Evolutionary conservation across 2,797 vertebrate genomes (phyloP).

Genomic region (Neomorphus geoffroyi): DNA sequence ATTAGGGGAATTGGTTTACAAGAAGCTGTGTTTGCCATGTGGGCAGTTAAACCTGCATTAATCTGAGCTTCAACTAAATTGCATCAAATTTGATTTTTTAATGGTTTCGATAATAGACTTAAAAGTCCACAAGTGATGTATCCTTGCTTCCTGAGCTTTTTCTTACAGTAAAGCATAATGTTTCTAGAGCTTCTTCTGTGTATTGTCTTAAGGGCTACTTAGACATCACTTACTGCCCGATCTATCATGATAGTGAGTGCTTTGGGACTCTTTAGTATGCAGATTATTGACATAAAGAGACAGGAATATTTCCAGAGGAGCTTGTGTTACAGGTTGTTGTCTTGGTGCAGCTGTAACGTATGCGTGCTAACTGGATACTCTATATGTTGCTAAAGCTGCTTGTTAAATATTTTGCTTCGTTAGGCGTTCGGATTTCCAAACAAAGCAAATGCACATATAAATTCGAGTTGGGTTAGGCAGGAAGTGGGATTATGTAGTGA

Average conservation of each 20-base stretch:
- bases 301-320: slow-evolving; percentile 15
- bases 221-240: not conserved
- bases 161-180: not conserved
- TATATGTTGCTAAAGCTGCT: not conserved
- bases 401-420: not conserved
- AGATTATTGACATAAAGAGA: slow-evolving; percentile 44
- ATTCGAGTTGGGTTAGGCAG: not conserved
- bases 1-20: slow-evolving; percentile 45
- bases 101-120: slow-evolving; percentile 43
- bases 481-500: not conserved
- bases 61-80: slow-evolving; percentile 15
- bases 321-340: slow-evolving; percentile 14
- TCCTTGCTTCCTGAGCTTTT: not conserved
- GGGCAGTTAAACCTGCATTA: slow-evolving; percentile 7
- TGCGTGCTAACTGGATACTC: not conserved
- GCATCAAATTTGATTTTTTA: not conserved
- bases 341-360: not conserved
- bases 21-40: not conserved
- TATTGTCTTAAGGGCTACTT: slow-evolving; percentile 9
- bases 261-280: slow-evolving; percentile 44
- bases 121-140: not conserved
- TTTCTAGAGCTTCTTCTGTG: not conserved
- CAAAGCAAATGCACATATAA: not conserved
- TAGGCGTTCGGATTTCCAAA: not conserved
- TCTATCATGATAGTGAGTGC: not conserved